These are phyloP conservation scores for Neoscelio sp. DNA, from an alignment of 2,888 invertebrate species.

Conservation along the genomic window DNA sequence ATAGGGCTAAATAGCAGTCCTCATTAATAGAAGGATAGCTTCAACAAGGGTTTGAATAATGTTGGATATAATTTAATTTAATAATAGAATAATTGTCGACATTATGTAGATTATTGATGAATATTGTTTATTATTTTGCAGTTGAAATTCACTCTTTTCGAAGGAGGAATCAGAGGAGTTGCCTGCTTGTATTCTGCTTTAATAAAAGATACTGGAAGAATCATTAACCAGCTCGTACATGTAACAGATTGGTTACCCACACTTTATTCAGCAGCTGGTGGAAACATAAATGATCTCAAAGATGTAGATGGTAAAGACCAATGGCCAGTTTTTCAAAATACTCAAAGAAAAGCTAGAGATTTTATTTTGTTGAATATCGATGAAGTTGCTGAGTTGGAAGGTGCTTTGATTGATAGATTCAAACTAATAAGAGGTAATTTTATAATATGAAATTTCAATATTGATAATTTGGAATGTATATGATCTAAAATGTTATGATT, in stretches of 20 bases:
- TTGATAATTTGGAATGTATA: too few relatives aligned
- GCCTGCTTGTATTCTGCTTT: slow-evolving; percentile 88
- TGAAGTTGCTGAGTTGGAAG: slow-evolving; percentile 78
- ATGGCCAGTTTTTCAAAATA: slow-evolving; percentile 83
- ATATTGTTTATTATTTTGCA: slow-evolving; percentile 70
- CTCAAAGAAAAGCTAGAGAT: slow-evolving; percentile 79
- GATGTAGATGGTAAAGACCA: slow-evolving; percentile 84
- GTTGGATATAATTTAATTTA: too few relatives aligned
- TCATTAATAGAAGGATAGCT: too few relatives aligned
- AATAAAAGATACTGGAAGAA: slow-evolving; percentile 84
- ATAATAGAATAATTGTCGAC: background rate
- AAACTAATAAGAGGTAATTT: slow-evolving; percentile 79
- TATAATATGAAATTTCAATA: too few relatives aligned
- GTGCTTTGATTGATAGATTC: slow-evolving; percentile 78
- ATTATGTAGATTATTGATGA: background rate
- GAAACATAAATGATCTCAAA: slow-evolving; percentile 76
- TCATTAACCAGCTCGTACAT: slow-evolving; percentile 86
- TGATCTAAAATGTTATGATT: too few relatives aligned
- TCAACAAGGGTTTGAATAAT: too few relatives aligned
- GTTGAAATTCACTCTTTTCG: slow-evolving; percentile 89
- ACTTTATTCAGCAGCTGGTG: slow-evolving; percentile 86
- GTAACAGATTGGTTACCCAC: slow-evolving; percentile 90
- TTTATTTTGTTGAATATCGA: slow-evolving; percentile 85
- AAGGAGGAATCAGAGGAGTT: slow-evolving; percentile 87
- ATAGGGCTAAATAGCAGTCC: too few relatives aligned